Conservation (phyloP, 2,888 invertebrate genomes). For the Sinohyriopsis cumingii region DNA sequence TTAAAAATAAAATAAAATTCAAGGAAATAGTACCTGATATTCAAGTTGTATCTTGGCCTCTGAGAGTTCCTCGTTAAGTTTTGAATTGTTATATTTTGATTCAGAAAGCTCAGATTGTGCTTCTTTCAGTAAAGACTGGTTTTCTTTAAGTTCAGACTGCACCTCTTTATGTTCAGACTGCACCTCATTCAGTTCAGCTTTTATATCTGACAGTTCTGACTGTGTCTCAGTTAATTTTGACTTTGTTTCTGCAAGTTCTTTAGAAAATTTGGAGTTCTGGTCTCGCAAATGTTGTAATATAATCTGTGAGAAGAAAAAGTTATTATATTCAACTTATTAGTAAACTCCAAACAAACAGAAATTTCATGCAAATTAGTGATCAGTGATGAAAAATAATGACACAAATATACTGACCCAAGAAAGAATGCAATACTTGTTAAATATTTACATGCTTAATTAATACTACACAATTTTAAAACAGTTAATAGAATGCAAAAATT, state of each 20-base stretch:
- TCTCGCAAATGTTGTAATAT: constrained; percentile 55
- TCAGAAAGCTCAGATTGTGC: too few species aligned
- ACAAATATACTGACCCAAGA: too few species aligned
- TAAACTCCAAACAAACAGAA: too few species aligned
- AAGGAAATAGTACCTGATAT: background rate
- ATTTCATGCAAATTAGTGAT: too few species aligned
- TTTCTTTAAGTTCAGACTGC: constrained; percentile 13
- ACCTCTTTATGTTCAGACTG: constrained; percentile 17
- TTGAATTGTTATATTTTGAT: too few species aligned
- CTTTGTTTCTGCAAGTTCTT: constrained; percentile 44
- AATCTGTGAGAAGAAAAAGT: constrained; percentile 36
- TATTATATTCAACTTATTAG: background rate
- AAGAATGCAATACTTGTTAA: too few species aligned
- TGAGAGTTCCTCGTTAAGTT: constrained; percentile 8
- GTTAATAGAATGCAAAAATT: too few species aligned
- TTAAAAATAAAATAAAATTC: too few species aligned
- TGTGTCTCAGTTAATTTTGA: constrained; percentile 33
- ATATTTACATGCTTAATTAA: too few species aligned
- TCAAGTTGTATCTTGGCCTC: constrained; percentile 16
- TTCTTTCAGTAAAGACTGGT: background rate
- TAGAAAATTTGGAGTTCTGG: constrained; percentile 47
- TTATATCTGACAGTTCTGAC: constrained; percentile 6
- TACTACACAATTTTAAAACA: too few species aligned
- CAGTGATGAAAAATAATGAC: too few species aligned
- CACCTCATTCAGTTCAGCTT: constrained; percentile 30